phyloP scores from a whole-genome alignment of 2,113 vertebrate species.

The Callospermophilus lateralis region DNA sequence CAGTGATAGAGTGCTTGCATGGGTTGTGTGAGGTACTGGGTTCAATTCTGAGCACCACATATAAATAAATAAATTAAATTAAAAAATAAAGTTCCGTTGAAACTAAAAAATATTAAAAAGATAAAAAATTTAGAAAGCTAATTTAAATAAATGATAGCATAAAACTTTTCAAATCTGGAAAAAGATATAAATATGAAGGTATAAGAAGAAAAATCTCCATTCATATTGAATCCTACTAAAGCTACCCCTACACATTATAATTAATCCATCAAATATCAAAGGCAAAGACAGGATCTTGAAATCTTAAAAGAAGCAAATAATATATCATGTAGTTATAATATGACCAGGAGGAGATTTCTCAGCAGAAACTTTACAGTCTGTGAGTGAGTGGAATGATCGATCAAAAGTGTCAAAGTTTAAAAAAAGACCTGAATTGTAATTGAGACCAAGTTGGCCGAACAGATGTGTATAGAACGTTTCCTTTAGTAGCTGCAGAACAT shows the following conservation, averaged over 20 bases:
- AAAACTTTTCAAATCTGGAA: not conserved
- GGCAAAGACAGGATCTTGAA: not conserved
- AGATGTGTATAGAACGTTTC: not conserved
- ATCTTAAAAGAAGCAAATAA: too few relatives aligned
- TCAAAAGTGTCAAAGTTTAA: not conserved
- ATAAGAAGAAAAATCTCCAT: not conserved
- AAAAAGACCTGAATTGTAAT: not conserved
- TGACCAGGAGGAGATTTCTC: not conserved
- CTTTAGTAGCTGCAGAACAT: not conserved
- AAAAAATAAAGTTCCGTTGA: too few relatives aligned
- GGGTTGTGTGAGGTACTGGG: too few relatives aligned
- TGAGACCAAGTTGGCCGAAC: too few relatives aligned
- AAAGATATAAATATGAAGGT: not conserved
- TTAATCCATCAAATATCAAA: not conserved
- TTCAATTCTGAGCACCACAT: too few relatives aligned
- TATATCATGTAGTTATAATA: not conserved
- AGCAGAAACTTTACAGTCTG: not conserved
- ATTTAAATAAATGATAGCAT: not conserved
- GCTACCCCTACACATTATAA: not conserved
- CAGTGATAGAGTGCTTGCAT: too few relatives aligned
- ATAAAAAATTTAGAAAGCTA: not conserved
- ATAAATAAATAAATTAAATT: too few relatives aligned
- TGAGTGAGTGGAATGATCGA: too few relatives aligned
- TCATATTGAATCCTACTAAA: not conserved
- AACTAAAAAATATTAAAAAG: too few relatives aligned